Evolutionary conservation across 2,888 invertebrate genomes (phyloP), one percentile per base, ranked within the genome.

Genomic region (Lypha dubia): DNA sequence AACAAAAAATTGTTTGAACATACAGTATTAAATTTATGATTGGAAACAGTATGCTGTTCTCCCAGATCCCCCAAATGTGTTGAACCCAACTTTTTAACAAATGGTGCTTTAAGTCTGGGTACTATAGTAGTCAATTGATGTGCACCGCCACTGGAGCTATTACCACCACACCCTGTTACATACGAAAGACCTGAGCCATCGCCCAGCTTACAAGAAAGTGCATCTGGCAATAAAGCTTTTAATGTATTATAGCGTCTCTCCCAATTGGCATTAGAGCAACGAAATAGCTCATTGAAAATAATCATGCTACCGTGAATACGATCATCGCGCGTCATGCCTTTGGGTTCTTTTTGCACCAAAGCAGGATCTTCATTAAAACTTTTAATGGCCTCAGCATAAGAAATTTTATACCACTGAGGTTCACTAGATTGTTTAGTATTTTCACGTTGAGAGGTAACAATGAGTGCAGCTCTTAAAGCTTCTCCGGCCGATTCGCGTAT

Each of bases 391-490:
- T 98, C 98, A 86, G 98, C 97, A 91, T 97, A 98, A 89, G 98
- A 98, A 88, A 97, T 96, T 90, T 96, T 97, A 91, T 97, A 97
- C 98, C 98, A 98, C 87, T 95, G 95, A 0, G 97, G 96, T 90
- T 96, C 96, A 87, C 97, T 96, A 51, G 96, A 96, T 90, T 98
- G 98, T 91, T 97, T 98, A 0, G 97, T 96, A n/a, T 96, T 96
- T 93, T 99, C 99, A 83, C 99, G 94, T 90, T 99, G 99, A 1
- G 98, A 96, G 0, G 98, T 98, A 0, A 99, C 98, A 0, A 98
- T 96, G 7, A 99, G 93, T 0, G 98, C 99, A 24, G 98, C 98
- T 88, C 98, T 94, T n/a, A 99, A 93, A 0, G 99, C 98, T 89
- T 98, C 97, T 0, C 97, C 98, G 0, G 98, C 98, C 7, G 97